Evolutionary conservation across 2,113 vertebrate species (phyloP).

Genomic region (Zosterops lateralis): DNA sequence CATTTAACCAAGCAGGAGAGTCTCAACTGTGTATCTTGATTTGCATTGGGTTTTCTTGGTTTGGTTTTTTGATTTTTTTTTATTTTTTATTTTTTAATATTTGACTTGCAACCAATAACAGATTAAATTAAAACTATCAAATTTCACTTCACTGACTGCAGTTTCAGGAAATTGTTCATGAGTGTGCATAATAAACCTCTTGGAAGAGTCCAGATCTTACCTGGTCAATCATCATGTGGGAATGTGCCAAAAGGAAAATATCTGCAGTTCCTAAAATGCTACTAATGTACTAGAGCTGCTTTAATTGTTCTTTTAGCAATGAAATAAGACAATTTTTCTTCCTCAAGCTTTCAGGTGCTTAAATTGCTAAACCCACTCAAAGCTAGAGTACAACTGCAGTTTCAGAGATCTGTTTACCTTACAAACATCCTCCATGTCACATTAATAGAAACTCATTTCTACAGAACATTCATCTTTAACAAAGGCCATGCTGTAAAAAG

Average conservation of each 20-base stretch:
- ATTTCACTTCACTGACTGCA: neutral
- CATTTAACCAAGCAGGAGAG: neutral
- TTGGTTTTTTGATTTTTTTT: neutral
- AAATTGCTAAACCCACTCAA: neutral
- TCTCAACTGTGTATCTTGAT: neutral
- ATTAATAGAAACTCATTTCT: constrained; percentile 56
- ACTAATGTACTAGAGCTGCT: neutral
- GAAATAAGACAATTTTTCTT: neutral
- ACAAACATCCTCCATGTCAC: constrained; percentile 24
- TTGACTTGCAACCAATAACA: constrained; percentile 15
- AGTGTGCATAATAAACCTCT: neutral
- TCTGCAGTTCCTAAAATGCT: neutral
- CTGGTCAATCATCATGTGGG: neutral
- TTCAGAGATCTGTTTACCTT: constrained; percentile 12
- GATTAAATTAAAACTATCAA: constrained; percentile 31
- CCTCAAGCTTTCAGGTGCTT: constrained; percentile 6
- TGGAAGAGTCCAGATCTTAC: neutral
- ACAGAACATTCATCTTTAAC: constrained; percentile 54
- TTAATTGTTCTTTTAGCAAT: neutral
- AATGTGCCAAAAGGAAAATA: neutral
- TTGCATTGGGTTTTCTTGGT: neutral
- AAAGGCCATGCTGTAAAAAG: constrained; percentile 50
- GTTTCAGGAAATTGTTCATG: neutral
- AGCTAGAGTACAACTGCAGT: neutral
- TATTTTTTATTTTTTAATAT: neutral